Evolutionary conservation across 1,140 invertebrate species (phyloP), one percentile per base, ranked within the genome.

Genomic region (Bombus pascuorum): DNA sequence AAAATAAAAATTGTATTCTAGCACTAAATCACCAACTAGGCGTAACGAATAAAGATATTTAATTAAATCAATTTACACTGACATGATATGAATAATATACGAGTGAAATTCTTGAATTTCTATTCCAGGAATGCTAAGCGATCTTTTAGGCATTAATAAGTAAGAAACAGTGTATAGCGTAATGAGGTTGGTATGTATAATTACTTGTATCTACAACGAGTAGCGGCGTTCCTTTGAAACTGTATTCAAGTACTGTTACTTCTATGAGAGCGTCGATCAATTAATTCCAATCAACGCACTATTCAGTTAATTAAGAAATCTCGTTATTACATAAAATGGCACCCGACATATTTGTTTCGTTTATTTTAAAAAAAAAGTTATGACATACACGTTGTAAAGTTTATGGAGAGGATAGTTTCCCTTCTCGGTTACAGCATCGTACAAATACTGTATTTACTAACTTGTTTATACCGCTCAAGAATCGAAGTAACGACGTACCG

Each of bases 301-400:
- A 79, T 75, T 88, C 74, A 28, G 71, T 85, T 87, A 85, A 89
- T 87, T 89, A 73, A 87, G 81, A 85, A 85, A 73, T 81, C 74
- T 85, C 57, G 37, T 77, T 76, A 62, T 65, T 44, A 28, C 44
- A n/a, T 85, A 59, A 87, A 81, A 75, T 77, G 81, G 72, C 39
- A 4, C 25, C 28, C 32, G 42, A 53, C 13, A 10, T 13, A 22
- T 65, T 86, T 68, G 68, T n/a, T 53, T 47, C 42, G 32, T 10
- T 47, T 32, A 37, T 28, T 34, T 9, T 18, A 53, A 32, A 25
- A 15, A 28, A 53, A 39, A 59, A 81, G 15, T 34, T 68, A 81
- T 39, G 37, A 39, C 28, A 28, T 18, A 72, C 32, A 34, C 57
- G 59, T 25, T 72, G 25, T 72, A n/a, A 12, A 75, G 22, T 25